Percentiles rank a stretch among this genome's conserved stretches.
Evolutionary conservation across 2,888 invertebrate genomes (phyloP).

Genomic region (Trissolcus brochymenae): DNA sequence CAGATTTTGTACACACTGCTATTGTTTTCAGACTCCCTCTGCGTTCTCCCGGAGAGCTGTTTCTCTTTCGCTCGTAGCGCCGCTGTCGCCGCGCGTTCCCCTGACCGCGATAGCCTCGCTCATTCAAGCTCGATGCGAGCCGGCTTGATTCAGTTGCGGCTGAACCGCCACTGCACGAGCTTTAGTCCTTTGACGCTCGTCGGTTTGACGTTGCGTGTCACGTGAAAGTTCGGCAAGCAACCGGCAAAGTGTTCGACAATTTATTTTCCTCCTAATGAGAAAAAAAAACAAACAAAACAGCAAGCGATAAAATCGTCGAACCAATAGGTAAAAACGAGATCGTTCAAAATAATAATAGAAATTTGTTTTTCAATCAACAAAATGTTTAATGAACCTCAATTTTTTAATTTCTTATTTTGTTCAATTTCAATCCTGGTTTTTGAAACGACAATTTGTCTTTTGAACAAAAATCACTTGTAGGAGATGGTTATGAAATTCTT

Average conservation of each 20-base stretch:
- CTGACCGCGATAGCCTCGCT: conserved; percentile 63
- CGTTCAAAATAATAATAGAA: too few relatives aligned
- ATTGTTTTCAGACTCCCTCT: conserved; percentile 33
- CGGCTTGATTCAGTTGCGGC: conserved; percentile 71
- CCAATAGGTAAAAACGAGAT: too few relatives aligned
- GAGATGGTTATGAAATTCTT: too few relatives aligned
- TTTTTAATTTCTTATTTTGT: too few relatives aligned
- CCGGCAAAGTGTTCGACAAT: conserved; percentile 4
- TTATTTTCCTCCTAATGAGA: too few relatives aligned
- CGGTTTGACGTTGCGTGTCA: conserved; percentile 29
- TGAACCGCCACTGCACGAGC: conserved; percentile 71
- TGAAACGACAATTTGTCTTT: too few relatives aligned
- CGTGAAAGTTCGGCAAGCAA: conserved; percentile 43
- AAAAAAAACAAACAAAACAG: too few relatives aligned
- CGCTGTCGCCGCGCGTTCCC: conserved; percentile 57
- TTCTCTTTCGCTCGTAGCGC: conserved; percentile 35
- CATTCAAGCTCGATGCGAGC: conserved; percentile 71
- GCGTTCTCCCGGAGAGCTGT: conserved; percentile 16
- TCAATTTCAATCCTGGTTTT: too few relatives aligned
- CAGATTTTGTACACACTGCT: conserved; percentile 29
- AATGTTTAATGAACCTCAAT: too few relatives aligned
- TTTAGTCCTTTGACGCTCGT: conserved; percentile 57
- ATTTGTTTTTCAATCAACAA: too few relatives aligned
- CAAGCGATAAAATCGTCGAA: too few relatives aligned
- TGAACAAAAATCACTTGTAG: too few relatives aligned